These are phyloP conservation scores for Choristoneura fumiferana DNA, from an alignment of 1,140 invertebrate species.

Conservation along the genomic window DNA sequence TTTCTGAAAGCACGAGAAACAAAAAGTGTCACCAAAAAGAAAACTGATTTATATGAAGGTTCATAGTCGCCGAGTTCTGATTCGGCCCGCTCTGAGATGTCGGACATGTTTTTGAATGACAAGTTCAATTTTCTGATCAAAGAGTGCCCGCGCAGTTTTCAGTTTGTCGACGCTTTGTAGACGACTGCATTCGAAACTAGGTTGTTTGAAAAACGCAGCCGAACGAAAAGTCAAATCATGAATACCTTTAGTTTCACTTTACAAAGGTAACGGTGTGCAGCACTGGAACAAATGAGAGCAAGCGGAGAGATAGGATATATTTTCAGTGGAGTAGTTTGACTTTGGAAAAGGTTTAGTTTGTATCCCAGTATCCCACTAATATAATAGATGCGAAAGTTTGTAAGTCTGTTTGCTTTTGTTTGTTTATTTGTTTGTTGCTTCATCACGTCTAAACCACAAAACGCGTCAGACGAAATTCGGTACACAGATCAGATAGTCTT, in stretches of 20 bases:
- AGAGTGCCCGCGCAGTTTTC: constrained; percentile 24
- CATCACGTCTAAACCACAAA: too few species aligned
- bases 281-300: constrained; percentile 3
- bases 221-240: constrained; percentile 6
- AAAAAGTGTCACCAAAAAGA: too few species aligned
- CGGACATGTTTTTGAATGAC: constrained; percentile 28
- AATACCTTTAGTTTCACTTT: constrained; percentile 19
- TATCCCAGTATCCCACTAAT: too few species aligned
- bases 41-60: not conserved
- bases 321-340: not conserved
- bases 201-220: constrained; percentile 5
- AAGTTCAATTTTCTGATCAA: constrained; percentile 36
- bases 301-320: not conserved
- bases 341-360: too few species aligned
- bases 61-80: not conserved
- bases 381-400: too few species aligned
- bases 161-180: constrained; percentile 21
- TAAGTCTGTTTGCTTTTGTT: too few species aligned
- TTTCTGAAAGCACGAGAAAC: too few species aligned
- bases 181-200: constrained; percentile 5
- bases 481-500: too few species aligned
- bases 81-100: constrained; percentile 9
- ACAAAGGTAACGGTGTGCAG: constrained; percentile 7
- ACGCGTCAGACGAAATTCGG: too few species aligned
- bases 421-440: too few species aligned